Evolutionary conservation across 2,888 invertebrate genomes (phyloP).

Genomic region (Automeris io): DNA sequence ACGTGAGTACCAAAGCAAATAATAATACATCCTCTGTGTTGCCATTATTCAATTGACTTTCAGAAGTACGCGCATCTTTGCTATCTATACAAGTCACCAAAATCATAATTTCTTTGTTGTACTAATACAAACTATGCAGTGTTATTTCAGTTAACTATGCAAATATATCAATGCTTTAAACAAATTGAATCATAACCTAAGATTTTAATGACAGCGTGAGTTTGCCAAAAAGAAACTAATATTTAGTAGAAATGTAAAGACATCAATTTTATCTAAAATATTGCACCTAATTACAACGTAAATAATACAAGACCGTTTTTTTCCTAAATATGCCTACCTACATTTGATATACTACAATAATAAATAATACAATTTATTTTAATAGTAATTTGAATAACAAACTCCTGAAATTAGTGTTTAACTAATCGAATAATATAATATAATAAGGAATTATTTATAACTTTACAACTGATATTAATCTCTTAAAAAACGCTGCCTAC

Average conservation of each 20-base stretch:
- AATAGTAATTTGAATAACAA: too few relatives aligned
- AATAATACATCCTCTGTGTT: slow-evolving; percentile 55
- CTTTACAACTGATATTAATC: too few relatives aligned
- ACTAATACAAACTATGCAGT: neutral
- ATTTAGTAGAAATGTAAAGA: neutral
- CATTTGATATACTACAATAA: too few relatives aligned
- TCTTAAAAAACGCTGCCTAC: too few relatives aligned
- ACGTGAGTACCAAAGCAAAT: slow-evolving; percentile 79
- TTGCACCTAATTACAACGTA: neutral
- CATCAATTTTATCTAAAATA: neutral
- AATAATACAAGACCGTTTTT: too few relatives aligned
- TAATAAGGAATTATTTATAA: too few relatives aligned
- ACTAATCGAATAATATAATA: too few relatives aligned
- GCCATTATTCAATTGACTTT: slow-evolving; percentile 65
- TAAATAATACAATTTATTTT: too few relatives aligned
- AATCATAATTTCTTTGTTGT: neutral
- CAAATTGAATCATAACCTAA: neutral
- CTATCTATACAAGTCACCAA: slow-evolving; percentile 2
- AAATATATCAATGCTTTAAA: neutral
- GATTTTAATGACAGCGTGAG: neutral
- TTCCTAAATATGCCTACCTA: too few relatives aligned
- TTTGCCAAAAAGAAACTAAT: neutral
- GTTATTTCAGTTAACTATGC: neutral
- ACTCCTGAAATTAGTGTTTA: too few relatives aligned
- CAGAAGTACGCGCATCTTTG: slow-evolving; percentile 1